Percentiles rank a stretch among this genome's conserved stretches.
Evolutionary conservation across 1,140 invertebrate genomes (phyloP).

Genomic region (Daktulosphaira vitifoliae): DNA sequence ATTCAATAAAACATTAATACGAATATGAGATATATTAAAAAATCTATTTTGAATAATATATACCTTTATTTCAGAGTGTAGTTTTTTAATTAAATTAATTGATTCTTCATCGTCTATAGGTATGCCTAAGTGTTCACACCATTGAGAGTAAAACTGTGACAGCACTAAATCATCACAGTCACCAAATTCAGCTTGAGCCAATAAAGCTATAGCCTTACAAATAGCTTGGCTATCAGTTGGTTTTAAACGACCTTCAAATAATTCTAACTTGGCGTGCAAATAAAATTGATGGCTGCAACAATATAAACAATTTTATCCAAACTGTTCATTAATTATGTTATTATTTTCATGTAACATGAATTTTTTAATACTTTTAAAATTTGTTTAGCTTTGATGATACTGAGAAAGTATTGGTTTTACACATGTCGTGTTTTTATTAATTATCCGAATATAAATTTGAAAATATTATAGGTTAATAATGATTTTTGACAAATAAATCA

Average conservation of each 20-base stretch:
- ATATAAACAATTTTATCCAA: no score
- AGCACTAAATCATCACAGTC: slow-evolving; percentile 54
- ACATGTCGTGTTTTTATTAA: no score
- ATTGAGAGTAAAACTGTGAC: slow-evolving; percentile 53
- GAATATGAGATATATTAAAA: background rate
- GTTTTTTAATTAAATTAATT: slow-evolving; percentile 47
- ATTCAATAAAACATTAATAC: slow-evolving; percentile 36
- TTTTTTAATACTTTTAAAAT: no score
- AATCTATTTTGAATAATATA: background rate
- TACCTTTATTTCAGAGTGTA: slow-evolving; percentile 51
- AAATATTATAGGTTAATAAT: no score
- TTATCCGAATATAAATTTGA: no score
- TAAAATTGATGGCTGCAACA: slow-evolving; percentile 68
- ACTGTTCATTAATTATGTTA: no score
- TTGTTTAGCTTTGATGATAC: no score
- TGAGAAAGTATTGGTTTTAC: no score
- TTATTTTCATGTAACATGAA: no score
- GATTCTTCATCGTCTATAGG: slow-evolving; percentile 53
- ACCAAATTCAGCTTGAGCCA: slow-evolving; percentile 63
- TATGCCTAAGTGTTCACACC: slow-evolving; percentile 49
- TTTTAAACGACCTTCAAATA: slow-evolving; percentile 60
- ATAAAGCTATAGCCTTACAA: slow-evolving; percentile 62
- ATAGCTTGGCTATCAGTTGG: slow-evolving; percentile 58
- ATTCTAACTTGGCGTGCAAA: slow-evolving; percentile 64
- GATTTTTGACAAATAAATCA: no score